These are phyloP conservation scores for Drosophila acutilabella DNA, from an alignment of 2,888 invertebrate species.

Conservation along the genomic window DNA sequence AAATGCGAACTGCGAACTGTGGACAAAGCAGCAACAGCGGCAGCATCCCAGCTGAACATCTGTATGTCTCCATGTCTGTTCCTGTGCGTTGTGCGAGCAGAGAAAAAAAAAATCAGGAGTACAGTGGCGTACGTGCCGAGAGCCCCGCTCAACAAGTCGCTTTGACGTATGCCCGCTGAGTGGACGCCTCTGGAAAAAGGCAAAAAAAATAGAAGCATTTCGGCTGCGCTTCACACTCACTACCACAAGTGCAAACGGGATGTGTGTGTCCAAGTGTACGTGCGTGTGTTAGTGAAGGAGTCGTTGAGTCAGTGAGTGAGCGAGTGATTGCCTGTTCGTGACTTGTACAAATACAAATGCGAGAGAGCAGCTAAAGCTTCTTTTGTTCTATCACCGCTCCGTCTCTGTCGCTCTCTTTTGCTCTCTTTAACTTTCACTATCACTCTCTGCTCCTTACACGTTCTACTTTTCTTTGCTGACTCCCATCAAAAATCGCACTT, in stretches of 20 bases:
- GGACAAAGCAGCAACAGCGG: conserved; percentile 37
- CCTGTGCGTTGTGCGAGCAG: conserved; percentile 44
- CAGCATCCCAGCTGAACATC: conserved; percentile 58
- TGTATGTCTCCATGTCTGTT: conserved; percentile 13
- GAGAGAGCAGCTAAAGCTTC: conserved; percentile 28
- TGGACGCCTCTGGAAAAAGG: conserved; percentile 24
- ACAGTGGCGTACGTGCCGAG: conserved; percentile 41
- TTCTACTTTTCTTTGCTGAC: neutral
- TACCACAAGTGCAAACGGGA: conserved; percentile 17
- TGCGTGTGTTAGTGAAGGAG: conserved; percentile 17
- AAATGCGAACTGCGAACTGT: conserved; percentile 60
- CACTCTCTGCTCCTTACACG: neutral
- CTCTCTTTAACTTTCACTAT: neutral
- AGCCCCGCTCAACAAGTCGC: conserved; percentile 47
- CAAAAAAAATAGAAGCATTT: conserved; percentile 2
- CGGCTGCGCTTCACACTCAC: conserved; percentile 29
- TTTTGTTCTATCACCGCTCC: conserved; percentile 16
- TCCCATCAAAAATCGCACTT: conserved; percentile 12
- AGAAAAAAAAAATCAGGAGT: neutral
- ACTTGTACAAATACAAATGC: conserved; percentile 59
- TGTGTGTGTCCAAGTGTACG: conserved; percentile 19
- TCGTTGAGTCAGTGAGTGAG: conserved; percentile 30
- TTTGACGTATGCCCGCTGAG: conserved; percentile 1
- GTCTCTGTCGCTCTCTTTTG: neutral
- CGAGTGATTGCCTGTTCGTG: conserved; percentile 64